Conservation (phyloP, 2,888 invertebrate genomes). For the Xestobium rufovillosum region DNA sequence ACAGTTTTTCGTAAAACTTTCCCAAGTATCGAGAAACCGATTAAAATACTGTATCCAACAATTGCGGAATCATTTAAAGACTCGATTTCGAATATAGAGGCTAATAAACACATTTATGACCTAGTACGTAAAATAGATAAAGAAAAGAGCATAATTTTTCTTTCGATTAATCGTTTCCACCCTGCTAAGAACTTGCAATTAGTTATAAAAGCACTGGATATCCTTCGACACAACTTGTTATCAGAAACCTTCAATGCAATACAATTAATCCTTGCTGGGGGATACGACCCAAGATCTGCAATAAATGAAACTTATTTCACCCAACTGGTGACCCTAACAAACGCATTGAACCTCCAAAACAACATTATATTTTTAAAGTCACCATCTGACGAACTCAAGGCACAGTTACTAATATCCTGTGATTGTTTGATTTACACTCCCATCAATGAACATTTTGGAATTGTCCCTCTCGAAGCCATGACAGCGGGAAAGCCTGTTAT, state of each 20-base stretch:
- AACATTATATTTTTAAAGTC: slow-evolving; percentile 81
- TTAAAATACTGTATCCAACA: slow-evolving; percentile 88
- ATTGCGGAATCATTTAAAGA: slow-evolving; percentile 54
- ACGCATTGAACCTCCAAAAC: slow-evolving; percentile 56
- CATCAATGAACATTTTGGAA: slow-evolving; percentile 96
- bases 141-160: slow-evolving; percentile 55
- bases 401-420: slow-evolving; percentile 65
- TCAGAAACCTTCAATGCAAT: slow-evolving; percentile 56
- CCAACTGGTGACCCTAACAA: slow-evolving; percentile 62
- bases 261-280: slow-evolving; percentile 91
- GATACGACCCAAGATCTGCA: slow-evolving; percentile 80
- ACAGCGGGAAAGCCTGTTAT: slow-evolving; percentile 87
- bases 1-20: slow-evolving; percentile 82
- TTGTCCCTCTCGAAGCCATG: slow-evolving; percentile 99
- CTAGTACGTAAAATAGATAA: slow-evolving; percentile 44
- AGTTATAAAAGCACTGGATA: slow-evolving; percentile 73
- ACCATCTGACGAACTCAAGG: slow-evolving; percentile 78
- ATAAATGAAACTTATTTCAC: slow-evolving; percentile 83
- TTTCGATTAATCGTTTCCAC: slow-evolving; percentile 96
- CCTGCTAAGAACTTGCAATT: slow-evolving; percentile 90
- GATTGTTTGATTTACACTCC: slow-evolving; percentile 90
- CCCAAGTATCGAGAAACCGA: slow-evolving; percentile 53
- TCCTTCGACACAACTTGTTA: slow-evolving; percentile 50
- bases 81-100: slow-evolving; percentile 33
- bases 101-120: slow-evolving; percentile 47